Evolutionary conservation across 2,888 invertebrate species (phyloP), one percentile per base, ranked within the genome.

Genomic region (Cactoblastis cactorum): DNA sequence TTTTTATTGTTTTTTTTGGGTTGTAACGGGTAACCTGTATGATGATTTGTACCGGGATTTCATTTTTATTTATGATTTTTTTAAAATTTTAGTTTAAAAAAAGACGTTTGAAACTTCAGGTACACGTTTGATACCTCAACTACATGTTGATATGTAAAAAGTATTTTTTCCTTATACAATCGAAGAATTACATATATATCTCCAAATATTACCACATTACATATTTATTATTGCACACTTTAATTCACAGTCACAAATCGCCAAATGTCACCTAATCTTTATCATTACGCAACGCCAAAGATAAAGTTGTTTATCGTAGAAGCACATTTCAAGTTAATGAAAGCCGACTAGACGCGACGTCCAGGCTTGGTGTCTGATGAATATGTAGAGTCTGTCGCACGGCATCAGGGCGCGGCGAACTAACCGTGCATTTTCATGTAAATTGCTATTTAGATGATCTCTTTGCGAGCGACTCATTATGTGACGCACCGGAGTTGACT

Each of bases 361-460:
- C 53, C 58, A 56, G 55, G 55, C 54, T 54, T 53, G 58, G 53
- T 54, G 56, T 54, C 62, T 65, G 62, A 72, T 80, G 74, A 78
- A 78, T 79, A 78, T 76, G 69, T 67, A 75, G 57, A 55, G 62
- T 69, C 69, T 58, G 68, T 63, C 62, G 61, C 57, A 55, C 52
- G 56, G 55, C 35, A 61, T 65, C 56, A 55, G 56, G 65, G 63
- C 55, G 67, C 59, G 59, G 58, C 58, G 53, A 61, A 55, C 58
- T 55, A 54, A 61, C 57, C 62, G 65, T 59, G 52, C 56, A 63
- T 68, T 68, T 66, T 69, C 61, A 67, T 65, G 61, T 63, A 71
- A 69, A 72, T 72, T 60, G 53, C 61, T 65, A 57, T 38, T 38
- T 48, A 48, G 38, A 48, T 45, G 51, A 51, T 55, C 50, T 47